A percentile compares a stretch with the other conserved stretches of the same genome.
Evolutionary conservation across 2,113 vertebrate genomes (phyloP).

Genomic region (Pseudopodoces humilis): DNA sequence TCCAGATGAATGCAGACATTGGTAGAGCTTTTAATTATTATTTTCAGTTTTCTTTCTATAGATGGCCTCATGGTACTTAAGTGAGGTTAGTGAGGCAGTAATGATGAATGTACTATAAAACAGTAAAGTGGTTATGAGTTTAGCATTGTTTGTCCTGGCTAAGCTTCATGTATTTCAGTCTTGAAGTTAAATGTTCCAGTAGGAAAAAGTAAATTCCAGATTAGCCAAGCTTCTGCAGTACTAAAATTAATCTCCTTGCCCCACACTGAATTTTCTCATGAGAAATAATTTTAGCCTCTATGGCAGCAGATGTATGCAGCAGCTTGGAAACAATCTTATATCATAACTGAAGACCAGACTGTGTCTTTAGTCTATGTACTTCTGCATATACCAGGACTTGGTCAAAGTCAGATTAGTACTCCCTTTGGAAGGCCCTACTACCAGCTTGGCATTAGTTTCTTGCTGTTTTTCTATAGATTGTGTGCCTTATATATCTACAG

Average conservation of each 20-base stretch:
- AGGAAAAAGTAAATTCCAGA: slow-evolving; percentile 22
- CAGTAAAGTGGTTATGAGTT: not conserved
- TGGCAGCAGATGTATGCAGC: not conserved
- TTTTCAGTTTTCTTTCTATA: not conserved
- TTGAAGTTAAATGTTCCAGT: not conserved
- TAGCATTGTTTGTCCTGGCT: slow-evolving; percentile 24
- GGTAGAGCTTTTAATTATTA: not conserved
- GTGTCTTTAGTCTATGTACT: not conserved
- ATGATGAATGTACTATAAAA: not conserved
- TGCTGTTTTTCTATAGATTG: not conserved
- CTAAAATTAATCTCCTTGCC: not conserved
- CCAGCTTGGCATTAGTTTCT: not conserved
- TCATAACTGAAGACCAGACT: not conserved
- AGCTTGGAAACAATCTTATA: not conserved
- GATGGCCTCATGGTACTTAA: not conserved
- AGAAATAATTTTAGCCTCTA: not conserved
- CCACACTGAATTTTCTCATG: not conserved
- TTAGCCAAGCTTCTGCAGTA: not conserved
- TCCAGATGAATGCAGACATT: not conserved
- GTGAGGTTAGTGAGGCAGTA: not conserved
- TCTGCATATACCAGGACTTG: not conserved
- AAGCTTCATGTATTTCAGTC: not conserved
- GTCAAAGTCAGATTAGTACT: not conserved
- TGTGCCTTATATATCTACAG: not conserved
- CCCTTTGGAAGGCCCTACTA: not conserved